A percentile compares a stretch with the other conserved stretches of the same genome.
Evolutionary conservation across 2,113 vertebrate genomes (phyloP).

Genomic region (Petromus typicus): DNA sequence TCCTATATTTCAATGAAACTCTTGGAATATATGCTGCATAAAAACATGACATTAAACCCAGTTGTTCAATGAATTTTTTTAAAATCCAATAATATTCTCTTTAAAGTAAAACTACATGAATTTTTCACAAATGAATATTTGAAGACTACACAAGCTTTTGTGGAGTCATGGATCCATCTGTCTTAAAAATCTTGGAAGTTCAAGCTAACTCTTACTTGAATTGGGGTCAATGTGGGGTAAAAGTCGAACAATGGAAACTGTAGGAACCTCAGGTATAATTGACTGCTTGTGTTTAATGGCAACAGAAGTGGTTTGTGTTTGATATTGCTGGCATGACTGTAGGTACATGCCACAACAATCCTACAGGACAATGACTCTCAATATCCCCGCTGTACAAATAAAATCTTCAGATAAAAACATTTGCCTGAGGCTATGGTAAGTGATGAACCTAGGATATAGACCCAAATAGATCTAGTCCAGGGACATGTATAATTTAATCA

Average conservation of each 20-base stretch:
- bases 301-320: neutral
- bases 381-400: neutral
- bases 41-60: neutral
- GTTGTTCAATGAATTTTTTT: constrained; percentile 6
- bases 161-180: neutral
- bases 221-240: neutral
- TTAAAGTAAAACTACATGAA: neutral
- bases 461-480: neutral
- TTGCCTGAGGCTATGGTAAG: neutral
- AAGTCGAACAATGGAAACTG: neutral
- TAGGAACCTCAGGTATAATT: neutral
- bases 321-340: neutral
- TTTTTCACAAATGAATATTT: neutral
- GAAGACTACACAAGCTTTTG: neutral
- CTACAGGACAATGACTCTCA: neutral
- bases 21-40: neutral
- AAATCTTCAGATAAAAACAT: neutral
- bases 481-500: neutral
- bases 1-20: neutral
- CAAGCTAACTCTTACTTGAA: too few relatives aligned
- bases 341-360: neutral
- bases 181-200: neutral
- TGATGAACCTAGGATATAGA: too few relatives aligned
- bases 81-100: neutral
- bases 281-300: neutral